Base-by-base conservation (phyloP, 2,888 invertebrate species). In the Sinopyrophorus schimmeli region DNA sequence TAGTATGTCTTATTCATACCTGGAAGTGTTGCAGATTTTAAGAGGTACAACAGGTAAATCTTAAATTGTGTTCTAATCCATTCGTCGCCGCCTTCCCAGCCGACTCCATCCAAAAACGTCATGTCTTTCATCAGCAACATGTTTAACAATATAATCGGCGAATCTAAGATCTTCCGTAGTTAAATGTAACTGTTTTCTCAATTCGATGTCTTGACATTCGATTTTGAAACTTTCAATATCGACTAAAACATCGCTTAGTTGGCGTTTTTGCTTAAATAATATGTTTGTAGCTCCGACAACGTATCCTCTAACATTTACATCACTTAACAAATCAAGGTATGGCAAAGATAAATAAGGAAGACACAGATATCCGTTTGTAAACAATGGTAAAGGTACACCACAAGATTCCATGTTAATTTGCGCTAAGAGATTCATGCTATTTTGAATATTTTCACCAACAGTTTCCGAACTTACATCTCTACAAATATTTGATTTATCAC, bases 281-380 rank as follows among this genome's bases (percentile, higher is more conserved):
- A 95, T 89, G 77, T 99, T 99, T 9, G 97, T 97, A n/a, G 97
- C 97, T 23, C 99, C 98, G 47, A 96, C 89, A 28, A 95, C 79
- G 73, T 89, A 90, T 28, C 89, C 89, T 53, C 87, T 77, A 4
- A 96, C 92, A 60, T 90, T 89, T 2, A 88, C 81, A 72, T 96
- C 93, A 35, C 86, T 85, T 41, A 99, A 75, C 44, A 95, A 76
- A 75, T 98, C 98, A 76, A 97, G 82, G 71, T 94, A 96, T 59
- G 96, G 93, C 57, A 99, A 77, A 2, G 95, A 95, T 55, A 98
- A 77, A 73, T 98, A 99, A 10, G 99, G 98, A 71, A 97, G 82
- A 72, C 96, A 97, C 9, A 97, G 79, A 68, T 91, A 89, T 32
- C 97, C 97, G 75, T 92, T 88, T 20, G 87, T 84, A 74, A 94